Evolutionary conservation across 2,113 vertebrate genomes (phyloP).

Genomic region (Amphiprion ocellaris): DNA sequence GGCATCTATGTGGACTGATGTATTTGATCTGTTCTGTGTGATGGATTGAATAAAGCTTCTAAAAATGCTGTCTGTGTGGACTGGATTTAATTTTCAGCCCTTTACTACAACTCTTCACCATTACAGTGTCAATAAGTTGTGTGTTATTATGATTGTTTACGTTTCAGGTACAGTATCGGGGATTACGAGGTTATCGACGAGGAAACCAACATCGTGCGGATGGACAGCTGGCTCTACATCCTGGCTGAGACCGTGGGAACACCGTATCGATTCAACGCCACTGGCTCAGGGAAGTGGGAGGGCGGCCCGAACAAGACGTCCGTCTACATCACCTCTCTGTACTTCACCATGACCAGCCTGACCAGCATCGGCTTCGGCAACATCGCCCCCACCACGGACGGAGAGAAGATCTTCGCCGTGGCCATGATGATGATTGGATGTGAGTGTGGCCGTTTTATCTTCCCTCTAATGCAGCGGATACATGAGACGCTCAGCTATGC

Average conservation of each 20-base stretch:
- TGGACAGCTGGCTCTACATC: constrained; percentile 96
- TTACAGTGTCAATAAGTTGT: not conserved
- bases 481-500: constrained; percentile 40
- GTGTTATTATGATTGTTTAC: not conserved
- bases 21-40: not conserved
- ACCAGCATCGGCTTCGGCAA: constrained; percentile 99
- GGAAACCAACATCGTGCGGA: constrained; percentile 92
- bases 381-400: constrained; percentile 96
- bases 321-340: constrained; percentile 96
- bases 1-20: too few species aligned
- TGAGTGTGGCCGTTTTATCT: constrained; percentile 85
- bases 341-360: constrained; percentile 99
- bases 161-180: constrained; percentile 93
- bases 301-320: constrained; percentile 97
- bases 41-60: not conserved
- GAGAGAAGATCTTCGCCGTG: constrained; percentile 98
- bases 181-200: constrained; percentile 98
- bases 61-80: too few species aligned
- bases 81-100: too few species aligned
- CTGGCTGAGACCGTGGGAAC: constrained; percentile 91
- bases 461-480: constrained; percentile 23
- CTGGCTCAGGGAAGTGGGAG: constrained; percentile 94
- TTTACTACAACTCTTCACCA: not conserved
- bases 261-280: constrained; percentile 94
- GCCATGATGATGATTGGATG: constrained; percentile 99